Conservation (phyloP, 1,140 invertebrate genomes). For the Drosophila miranda region DNA sequence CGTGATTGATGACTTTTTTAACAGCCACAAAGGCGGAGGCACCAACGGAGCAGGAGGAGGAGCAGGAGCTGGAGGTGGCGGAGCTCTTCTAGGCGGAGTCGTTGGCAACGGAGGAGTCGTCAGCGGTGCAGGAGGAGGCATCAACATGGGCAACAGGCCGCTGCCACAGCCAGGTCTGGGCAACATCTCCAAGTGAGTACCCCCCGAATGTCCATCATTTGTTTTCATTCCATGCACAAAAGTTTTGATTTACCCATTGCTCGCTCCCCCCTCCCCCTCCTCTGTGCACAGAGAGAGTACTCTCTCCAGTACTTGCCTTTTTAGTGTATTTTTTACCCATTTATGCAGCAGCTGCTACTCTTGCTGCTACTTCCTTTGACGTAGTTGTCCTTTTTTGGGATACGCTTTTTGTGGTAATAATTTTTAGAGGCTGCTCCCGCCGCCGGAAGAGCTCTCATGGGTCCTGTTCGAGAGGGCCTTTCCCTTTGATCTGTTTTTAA, state of each 20-base stretch:
- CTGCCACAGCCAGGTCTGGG: slow-evolving; percentile 62
- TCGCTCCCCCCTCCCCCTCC: neutral
- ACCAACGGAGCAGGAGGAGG: slow-evolving; percentile 19
- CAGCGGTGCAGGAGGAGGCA: slow-evolving; percentile 8
- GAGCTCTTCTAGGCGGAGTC: too few species aligned
- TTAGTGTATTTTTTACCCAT: slow-evolving; percentile 21
- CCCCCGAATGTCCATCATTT: slow-evolving; percentile 72
- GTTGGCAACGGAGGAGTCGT: slow-evolving; percentile 20
- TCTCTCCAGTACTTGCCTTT: neutral
- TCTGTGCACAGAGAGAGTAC: slow-evolving; percentile 1
- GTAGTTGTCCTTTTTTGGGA: slow-evolving; percentile 60
- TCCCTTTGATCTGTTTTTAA: slow-evolving; percentile 80
- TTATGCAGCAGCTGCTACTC: slow-evolving; percentile 20
- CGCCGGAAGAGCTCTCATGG: slow-evolving; percentile 71
- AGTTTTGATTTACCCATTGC: slow-evolving; percentile 73
- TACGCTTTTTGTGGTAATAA: slow-evolving; percentile 58
- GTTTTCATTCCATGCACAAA: slow-evolving; percentile 78
- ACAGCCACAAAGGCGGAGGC: slow-evolving; percentile 72
- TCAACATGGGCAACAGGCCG: slow-evolving; percentile 62
- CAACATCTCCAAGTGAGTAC: slow-evolving; percentile 71
- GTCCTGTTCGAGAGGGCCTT: slow-evolving; percentile 37
- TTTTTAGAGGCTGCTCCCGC: slow-evolving; percentile 55
- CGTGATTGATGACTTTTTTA: slow-evolving; percentile 86
- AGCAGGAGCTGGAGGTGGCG: slow-evolving; percentile 2
- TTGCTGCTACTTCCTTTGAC: slow-evolving; percentile 52